Conservation (phyloP, 2,113 vertebrate genomes). For the Pionites leucogaster region DNA sequence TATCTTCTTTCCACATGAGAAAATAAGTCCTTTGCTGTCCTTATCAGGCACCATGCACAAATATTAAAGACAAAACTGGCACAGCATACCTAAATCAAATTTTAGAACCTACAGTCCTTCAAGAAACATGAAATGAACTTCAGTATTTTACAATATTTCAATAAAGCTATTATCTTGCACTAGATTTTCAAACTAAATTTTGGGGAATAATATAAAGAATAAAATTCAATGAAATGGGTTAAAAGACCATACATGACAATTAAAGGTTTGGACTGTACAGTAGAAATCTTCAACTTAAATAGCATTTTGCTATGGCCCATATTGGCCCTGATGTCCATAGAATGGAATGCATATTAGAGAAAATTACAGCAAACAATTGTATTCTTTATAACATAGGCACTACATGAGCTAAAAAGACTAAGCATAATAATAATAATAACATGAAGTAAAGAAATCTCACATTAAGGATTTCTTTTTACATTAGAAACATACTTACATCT, state of each 20-base stretch:
- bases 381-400: neutral
- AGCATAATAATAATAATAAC: neutral
- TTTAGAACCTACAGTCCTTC: neutral
- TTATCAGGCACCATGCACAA: neutral
- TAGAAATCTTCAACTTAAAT: neutral
- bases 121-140: neutral
- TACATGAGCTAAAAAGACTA: neutral
- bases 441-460: neutral
- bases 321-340: neutral
- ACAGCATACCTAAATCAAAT: neutral
- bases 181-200: neutral
- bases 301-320: neutral
- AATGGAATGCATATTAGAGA: neutral
- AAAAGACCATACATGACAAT: neutral
- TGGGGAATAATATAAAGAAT: neutral
- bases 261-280: neutral
- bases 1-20: neutral
- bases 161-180: neutral
- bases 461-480: neutral
- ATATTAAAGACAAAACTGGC: neutral
- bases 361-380: neutral
- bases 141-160: neutral
- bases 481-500: neutral
- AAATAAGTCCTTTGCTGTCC: neutral
- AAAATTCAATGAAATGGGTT: neutral